These are phyloP conservation scores for Eulemur rufifrons DNA, from an alignment of 2,113 vertebrate species.

Conservation along the genomic window DNA sequence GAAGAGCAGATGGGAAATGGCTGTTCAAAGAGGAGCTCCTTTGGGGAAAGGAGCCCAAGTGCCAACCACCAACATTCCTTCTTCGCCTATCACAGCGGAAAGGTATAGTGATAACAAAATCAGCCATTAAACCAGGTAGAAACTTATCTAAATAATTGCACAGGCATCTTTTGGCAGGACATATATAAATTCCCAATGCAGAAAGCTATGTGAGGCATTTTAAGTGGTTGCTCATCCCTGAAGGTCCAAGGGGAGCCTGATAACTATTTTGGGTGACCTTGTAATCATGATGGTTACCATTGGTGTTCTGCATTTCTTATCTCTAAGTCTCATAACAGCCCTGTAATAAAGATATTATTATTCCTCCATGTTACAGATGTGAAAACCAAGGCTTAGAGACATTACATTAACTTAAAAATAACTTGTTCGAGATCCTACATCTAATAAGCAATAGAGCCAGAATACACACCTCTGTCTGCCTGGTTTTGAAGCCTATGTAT, in stretches of 20 bases:
- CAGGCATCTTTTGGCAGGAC: not conserved
- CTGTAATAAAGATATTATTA: not conserved
- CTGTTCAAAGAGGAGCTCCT: not conserved
- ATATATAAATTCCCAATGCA: not conserved
- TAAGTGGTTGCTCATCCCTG: not conserved
- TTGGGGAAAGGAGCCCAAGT: not conserved
- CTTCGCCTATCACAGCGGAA: not conserved
- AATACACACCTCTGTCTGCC: not conserved
- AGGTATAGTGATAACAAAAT: not conserved
- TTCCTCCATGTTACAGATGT: not conserved
- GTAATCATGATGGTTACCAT: not conserved
- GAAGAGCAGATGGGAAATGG: not conserved
- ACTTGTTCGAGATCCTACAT: not conserved
- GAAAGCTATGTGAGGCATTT: not conserved
- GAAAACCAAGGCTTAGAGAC: not conserved
- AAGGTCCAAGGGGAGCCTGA: not conserved
- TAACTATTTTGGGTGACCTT: not conserved
- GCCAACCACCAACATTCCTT: not conserved
- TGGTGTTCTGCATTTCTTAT: not conserved
- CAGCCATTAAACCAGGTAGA: not conserved
- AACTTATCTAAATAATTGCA: not conserved
- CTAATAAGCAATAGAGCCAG: not conserved
- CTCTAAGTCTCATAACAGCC: not conserved
- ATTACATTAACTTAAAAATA: constrained; percentile 17
- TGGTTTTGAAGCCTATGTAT: not conserved